Evolutionary conservation across 2,888 invertebrate genomes (phyloP).

Genomic region (Agrilus biguttatus): DNA sequence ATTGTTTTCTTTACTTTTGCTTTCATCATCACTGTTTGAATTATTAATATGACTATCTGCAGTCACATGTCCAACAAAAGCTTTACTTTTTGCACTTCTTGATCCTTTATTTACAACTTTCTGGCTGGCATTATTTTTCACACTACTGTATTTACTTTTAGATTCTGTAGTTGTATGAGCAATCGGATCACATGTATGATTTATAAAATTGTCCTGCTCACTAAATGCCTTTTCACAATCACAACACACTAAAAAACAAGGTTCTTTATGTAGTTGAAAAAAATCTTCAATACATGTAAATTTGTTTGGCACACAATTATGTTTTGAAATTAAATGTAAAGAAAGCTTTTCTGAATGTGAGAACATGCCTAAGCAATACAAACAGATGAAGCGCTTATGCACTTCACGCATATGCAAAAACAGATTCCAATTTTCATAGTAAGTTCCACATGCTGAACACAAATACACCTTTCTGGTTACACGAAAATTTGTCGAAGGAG

Average conservation of each 20-base stretch:
- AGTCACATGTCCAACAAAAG: conserved; percentile 19
- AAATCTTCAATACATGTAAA: conserved; percentile 56
- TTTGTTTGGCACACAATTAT: conserved; percentile 57
- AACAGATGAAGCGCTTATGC: conserved; percentile 67
- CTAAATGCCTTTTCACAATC: conserved; percentile 65
- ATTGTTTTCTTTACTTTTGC: neutral
- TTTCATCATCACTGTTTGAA: conserved; percentile 8
- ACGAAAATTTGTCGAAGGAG: conserved; percentile 39
- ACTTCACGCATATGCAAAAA: conserved; percentile 73
- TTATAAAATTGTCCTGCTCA: conserved; percentile 60
- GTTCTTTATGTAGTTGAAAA: conserved; percentile 45
- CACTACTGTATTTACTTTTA: conserved; percentile 2
- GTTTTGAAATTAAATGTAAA: conserved; percentile 62
- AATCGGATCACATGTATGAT: conserved; percentile 45
- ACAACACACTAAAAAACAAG: conserved; percentile 67
- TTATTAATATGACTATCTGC: conserved; percentile 14
- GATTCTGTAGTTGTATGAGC: conserved; percentile 3
- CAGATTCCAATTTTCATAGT: conserved; percentile 76
- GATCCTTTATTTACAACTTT: conserved; percentile 5
- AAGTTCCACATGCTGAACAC: conserved; percentile 69
- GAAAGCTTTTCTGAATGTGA: conserved; percentile 65
- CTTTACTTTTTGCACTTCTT: conserved; percentile 5
- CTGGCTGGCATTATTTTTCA: conserved; percentile 4
- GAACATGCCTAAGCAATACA: conserved; percentile 74
- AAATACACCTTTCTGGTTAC: conserved; percentile 66